A percentile compares a stretch with the other conserved stretches of the same genome.
These are phyloP conservation scores for Zophobas morio DNA, from an alignment of 1,140 invertebrate genomes.

Conservation along the genomic window DNA sequence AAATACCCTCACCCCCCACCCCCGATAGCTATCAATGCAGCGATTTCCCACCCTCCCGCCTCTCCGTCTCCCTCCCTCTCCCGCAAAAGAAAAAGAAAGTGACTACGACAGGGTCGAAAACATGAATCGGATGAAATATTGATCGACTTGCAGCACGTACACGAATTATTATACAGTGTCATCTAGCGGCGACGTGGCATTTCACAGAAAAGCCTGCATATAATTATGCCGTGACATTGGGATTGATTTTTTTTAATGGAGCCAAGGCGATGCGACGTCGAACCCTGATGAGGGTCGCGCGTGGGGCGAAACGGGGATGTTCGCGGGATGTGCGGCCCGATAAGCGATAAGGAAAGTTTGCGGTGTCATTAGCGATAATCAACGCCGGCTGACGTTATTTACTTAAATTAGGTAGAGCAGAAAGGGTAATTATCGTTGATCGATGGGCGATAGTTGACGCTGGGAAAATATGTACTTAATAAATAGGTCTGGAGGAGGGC, in stretches of 20 bases:
- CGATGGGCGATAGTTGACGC: too few species aligned
- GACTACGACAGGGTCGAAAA: slow-evolving; percentile 14
- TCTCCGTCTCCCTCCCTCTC: slow-evolving; percentile 9
- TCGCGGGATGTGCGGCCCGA: too few species aligned
- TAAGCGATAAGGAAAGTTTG: too few species aligned
- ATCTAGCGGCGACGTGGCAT: slow-evolving; percentile 29
- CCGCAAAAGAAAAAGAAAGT: slow-evolving; percentile 30
- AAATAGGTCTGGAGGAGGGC: too few species aligned
- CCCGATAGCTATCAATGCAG: slow-evolving; percentile 1
- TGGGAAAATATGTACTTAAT: too few species aligned
- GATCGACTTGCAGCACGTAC: slow-evolving; percentile 32
- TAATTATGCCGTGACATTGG: slow-evolving; percentile 2
- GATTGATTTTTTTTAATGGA: slow-evolving; percentile 32
- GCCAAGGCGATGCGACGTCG: not conserved
- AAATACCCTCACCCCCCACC: too few species aligned
- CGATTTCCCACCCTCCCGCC: not conserved
- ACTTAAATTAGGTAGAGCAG: too few species aligned
- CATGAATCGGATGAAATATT: slow-evolving; percentile 30
- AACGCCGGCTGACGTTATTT: too few species aligned
- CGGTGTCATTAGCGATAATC: too few species aligned
- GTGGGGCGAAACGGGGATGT: too few species aligned
- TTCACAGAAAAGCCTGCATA: slow-evolving; percentile 4
- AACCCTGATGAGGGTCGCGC: not conserved
- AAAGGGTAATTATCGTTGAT: too few species aligned
- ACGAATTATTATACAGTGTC: slow-evolving; percentile 41